Conservation (phyloP, 2,113 vertebrate genomes). For the Ptilonorhynchus violaceus region DNA sequence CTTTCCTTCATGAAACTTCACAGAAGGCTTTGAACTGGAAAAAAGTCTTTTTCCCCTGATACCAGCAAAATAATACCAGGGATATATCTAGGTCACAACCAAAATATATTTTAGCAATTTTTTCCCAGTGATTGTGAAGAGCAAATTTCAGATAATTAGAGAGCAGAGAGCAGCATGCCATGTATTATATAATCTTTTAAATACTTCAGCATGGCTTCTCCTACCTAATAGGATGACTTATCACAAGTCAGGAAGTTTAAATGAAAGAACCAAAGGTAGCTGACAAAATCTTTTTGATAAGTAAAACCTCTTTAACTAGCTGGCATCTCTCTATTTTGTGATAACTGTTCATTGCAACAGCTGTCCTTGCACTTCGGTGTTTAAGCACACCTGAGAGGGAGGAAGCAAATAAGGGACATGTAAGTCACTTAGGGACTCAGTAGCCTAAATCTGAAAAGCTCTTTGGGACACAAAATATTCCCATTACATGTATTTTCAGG, state of each 20-base stretch:
- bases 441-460: background rate
- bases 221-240: background rate
- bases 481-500: background rate
- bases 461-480: background rate
- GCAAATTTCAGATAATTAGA: background rate
- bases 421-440: background rate
- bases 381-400: background rate
- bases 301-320: background rate
- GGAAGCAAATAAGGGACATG: background rate
- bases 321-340: background rate
- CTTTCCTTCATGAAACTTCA: background rate
- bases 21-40: background rate
- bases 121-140: rapidly evolving
- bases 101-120: background rate
- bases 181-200: background rate
- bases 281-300: background rate
- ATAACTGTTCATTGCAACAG: background rate
- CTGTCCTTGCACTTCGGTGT: background rate
- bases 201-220: background rate
- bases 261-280: background rate
- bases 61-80: background rate
- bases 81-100: background rate
- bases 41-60: background rate
- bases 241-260: background rate
- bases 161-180: background rate